These are phyloP conservation scores for Triplophysa bombifrons DNA, from an alignment of 2,797 vertebrate genomes.

Conservation along the genomic window DNA sequence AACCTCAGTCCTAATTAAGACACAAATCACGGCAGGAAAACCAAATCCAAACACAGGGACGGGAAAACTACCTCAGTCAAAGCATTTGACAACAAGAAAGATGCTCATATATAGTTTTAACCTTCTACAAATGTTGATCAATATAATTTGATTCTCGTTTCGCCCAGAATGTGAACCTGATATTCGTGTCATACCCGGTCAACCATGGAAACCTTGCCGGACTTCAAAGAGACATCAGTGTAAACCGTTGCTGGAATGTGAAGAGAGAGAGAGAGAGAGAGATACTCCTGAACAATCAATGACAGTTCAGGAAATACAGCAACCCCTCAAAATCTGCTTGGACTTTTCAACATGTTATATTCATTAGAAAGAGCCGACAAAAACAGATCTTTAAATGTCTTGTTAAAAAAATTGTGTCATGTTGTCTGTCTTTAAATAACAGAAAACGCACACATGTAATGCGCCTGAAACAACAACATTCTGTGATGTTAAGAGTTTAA, in stretches of 20 bases:
- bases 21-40: slow-evolving; percentile 45
- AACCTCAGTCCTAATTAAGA: slow-evolving; percentile 60
- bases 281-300: background rate
- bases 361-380: too few relatives aligned
- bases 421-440: background rate
- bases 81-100: slow-evolving; percentile 12
- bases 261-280: background rate
- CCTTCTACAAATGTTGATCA: background rate
- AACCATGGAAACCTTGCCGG: slow-evolving; percentile 16
- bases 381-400: too few relatives aligned
- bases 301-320: background rate
- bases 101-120: too few relatives aligned
- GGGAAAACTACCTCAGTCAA: slow-evolving; percentile 4
- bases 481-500: too few relatives aligned
- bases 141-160: background rate
- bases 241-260: slow-evolving; percentile 40
- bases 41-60: slow-evolving; percentile 29
- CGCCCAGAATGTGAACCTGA: background rate
- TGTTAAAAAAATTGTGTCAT: background rate
- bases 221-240: slow-evolving; percentile 47
- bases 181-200: slow-evolving; percentile 3
- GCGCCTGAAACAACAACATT: too few relatives aligned
- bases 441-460: background rate
- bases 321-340: background rate
- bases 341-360: background rate